Evolutionary conservation across 2,797 vertebrate species (phyloP), one percentile per base, ranked within the genome.

Genomic region (Garrulus glandarius): DNA sequence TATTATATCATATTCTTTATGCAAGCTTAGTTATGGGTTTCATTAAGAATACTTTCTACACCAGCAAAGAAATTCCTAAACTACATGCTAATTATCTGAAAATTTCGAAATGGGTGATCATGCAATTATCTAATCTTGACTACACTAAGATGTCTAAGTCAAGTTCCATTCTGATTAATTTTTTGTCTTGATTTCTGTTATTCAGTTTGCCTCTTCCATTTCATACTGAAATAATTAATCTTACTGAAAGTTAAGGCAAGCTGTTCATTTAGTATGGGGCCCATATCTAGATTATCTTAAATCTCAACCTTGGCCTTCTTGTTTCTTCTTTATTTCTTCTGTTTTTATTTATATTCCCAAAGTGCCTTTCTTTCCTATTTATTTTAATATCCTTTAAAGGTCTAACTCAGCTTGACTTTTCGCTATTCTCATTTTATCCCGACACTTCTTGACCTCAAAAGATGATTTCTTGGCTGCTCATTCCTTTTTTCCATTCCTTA

Each of bases 371-470:
- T 79, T 71, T 68, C 41, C 15, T 87, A 71, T 88, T 95, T 90
- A 74, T 96, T 96, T 96, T 95, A 60, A 89, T 84, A 75, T 46
- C 30, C 24, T 86, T 88, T 57, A 84, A 84, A 87, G 43, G 39
- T 82, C 65, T 93, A 93, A 64, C 69, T 95, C 37, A 81, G 49
- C 46, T 88, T 93, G 86, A 90, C 86, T 90, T 94, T 74, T 63
- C 1, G 1, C 19, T 86, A 71, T 81, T 88, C 53, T 81, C 59
- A 78, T 91, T 94, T 91, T 57, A 91, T 87, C 13, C 63, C 0
- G 3, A 91, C 39, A 72, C 29, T 71, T 94, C 27, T 55, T 93
- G 86, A 95, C 84, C 65, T 92, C 86, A 39, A 87, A 60, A 75
- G 43, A 89, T 30, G 23, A 84, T 91, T 91, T 89, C 70, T 91